Evolutionary conservation across 2,113 vertebrate species (phyloP), one percentile per base, ranked within the genome.

Genomic region (Psittacara wagleri): DNA sequence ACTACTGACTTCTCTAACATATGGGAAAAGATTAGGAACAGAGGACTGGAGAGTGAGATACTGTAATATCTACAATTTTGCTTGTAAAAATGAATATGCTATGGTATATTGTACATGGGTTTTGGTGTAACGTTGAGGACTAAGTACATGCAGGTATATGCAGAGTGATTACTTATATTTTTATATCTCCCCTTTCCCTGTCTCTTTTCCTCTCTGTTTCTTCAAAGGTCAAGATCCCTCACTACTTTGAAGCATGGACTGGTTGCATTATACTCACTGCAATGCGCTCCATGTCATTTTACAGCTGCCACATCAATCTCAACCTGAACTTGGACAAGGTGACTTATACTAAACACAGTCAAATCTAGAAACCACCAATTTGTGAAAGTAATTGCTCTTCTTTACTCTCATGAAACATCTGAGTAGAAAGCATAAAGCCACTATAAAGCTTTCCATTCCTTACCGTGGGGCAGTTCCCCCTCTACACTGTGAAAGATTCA

Each of bases 101-200:
- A 13, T 7, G 5, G 12, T 27, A 59, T 54, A 49, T 17, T 67
- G 37, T 37, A 61, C 13, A 19, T n/a, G 11, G 10, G 14, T 37
- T 92, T 61, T 49, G 33, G n/a, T 63, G 25, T 51, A 72, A 83
- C 64, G 28, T 41, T 88, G 68, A 85, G 72, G 20, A 20, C 15
- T 54, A 41, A 63, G 14, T 62, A 37, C 0, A 0, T 41, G n/a
- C 18, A 70, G 37, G 11, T 28, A 72, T 3, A 41, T 5, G 1
- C 37, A 54, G 51, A 46, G 5, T 68, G 5, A 54, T 84, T 52
- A 41, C 9, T 23, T 62, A 1, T 7, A 27, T 59, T 70, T 48
- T 37, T 29, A 1, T 23, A 17, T 27, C 2, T 68, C 25, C 11
- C 10, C 7, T 23, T 61, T 82, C 27, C 14, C 24, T 35, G 13